Evolutionary conservation across 1,140 invertebrate species (phyloP).

Genomic region (Nasonia giraulti): DNA sequence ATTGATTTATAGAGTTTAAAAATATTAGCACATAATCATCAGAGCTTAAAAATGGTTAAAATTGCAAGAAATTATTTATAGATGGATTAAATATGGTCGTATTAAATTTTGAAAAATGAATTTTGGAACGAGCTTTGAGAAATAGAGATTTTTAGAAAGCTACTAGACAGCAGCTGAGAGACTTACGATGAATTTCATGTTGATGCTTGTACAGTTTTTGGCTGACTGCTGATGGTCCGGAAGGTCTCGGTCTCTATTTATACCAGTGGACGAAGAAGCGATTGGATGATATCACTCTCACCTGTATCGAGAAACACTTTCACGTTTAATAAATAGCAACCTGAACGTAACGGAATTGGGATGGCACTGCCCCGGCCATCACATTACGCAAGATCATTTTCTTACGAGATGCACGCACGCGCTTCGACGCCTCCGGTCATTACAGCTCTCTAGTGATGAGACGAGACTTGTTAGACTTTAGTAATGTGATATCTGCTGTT

Average conservation of each 20-base stretch:
- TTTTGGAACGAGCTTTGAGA: too few species aligned
- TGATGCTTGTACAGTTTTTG: constrained; percentile 61
- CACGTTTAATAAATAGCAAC: constrained; percentile 55
- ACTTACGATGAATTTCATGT: constrained; percentile 67
- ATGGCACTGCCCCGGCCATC: constrained; percentile 24
- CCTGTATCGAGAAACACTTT: constrained; percentile 53
- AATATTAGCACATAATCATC: too few species aligned
- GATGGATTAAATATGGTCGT: constrained; percentile 8
- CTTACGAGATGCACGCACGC: not conserved
- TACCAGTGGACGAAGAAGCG: constrained; percentile 30
- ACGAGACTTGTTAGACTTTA: not conserved
- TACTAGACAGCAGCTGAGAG: constrained; percentile 18
- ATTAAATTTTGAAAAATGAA: constrained; percentile 50
- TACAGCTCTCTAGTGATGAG: constrained; percentile 3
- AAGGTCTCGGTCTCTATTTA: constrained; percentile 58
- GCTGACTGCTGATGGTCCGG: constrained; percentile 59
- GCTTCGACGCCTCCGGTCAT: not conserved
- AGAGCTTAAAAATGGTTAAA: too few species aligned
- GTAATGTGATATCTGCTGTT: too few species aligned
- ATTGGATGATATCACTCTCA: constrained; percentile 36
- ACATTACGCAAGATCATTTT: constrained; percentile 31
- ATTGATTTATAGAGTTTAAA: too few species aligned
- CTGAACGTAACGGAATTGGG: constrained; percentile 35
- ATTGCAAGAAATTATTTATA: too few species aligned
- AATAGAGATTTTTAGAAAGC: not conserved